phyloP scores from a whole-genome alignment of 2,113 vertebrate species.

The Burhinus bistriatus region DNA sequence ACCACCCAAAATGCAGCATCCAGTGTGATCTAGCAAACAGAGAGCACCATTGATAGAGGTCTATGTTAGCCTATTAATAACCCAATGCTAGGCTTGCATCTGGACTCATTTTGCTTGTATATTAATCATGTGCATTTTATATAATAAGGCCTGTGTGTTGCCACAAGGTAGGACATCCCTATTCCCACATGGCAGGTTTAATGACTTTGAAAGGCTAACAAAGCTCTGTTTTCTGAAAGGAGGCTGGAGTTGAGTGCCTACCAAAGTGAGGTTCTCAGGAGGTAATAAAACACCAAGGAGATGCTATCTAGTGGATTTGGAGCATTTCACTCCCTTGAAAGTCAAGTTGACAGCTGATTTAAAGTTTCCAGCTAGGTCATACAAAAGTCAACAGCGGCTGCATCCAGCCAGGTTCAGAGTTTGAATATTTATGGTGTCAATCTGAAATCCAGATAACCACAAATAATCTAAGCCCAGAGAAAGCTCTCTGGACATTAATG shows the following conservation, averaged over 20 bases:
- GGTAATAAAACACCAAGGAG: slow-evolving; percentile 72
- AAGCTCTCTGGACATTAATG: slow-evolving; percentile 63
- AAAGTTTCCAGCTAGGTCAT: slow-evolving; percentile 78
- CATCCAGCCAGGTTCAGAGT: slow-evolving; percentile 74
- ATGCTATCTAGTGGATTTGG: slow-evolving; percentile 72
- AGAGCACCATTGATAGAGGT: neutral
- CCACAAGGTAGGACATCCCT: slow-evolving; percentile 36
- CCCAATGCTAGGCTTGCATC: slow-evolving; percentile 10
- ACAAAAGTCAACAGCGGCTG: slow-evolving; percentile 73
- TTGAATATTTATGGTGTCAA: slow-evolving; percentile 81
- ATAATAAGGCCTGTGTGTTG: slow-evolving; percentile 39
- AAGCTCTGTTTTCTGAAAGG: slow-evolving; percentile 32
- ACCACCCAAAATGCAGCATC: neutral
- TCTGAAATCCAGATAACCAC: slow-evolving; percentile 81
- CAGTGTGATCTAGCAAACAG: neutral
- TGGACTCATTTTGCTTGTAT: slow-evolving; percentile 3
- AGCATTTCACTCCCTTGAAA: slow-evolving; percentile 74
- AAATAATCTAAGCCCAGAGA: slow-evolving; percentile 75
- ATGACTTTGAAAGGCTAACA: slow-evolving; percentile 57
- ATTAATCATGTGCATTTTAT: slow-evolving; percentile 12
- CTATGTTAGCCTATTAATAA: slow-evolving; percentile 40
- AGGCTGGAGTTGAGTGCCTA: slow-evolving; percentile 42
- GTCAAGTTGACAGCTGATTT: slow-evolving; percentile 77
- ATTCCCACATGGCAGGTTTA: slow-evolving; percentile 37
- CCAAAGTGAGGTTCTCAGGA: slow-evolving; percentile 64